Conservation (phyloP, 2,113 vertebrate species). For the Tiliqua scincoides region DNA sequence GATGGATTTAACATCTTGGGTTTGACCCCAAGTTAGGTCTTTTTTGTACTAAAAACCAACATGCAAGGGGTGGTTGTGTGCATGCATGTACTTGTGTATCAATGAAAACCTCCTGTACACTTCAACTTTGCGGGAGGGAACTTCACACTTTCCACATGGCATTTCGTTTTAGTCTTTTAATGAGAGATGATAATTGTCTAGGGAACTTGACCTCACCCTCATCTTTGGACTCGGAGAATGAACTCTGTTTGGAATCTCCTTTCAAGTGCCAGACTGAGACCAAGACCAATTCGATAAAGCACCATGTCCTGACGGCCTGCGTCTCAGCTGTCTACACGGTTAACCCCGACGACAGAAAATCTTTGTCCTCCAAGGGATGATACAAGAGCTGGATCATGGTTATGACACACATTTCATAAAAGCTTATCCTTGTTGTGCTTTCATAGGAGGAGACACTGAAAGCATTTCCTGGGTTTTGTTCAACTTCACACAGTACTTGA, state of each 20-base stretch:
- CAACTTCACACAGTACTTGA: background rate
- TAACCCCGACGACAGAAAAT: conserved; percentile 25
- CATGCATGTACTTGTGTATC: background rate
- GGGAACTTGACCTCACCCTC: conserved; percentile 61
- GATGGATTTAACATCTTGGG: too few species aligned
- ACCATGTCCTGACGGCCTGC: conserved; percentile 38
- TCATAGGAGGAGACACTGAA: conserved; percentile 17
- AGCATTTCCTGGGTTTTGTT: background rate
- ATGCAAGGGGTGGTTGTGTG: background rate
- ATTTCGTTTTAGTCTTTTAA: conserved; percentile 41
- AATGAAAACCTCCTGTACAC: background rate
- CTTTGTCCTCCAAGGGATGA: background rate
- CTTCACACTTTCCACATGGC: background rate
- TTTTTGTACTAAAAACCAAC: conserved; percentile 22
- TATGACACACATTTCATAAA: conserved; percentile 31
- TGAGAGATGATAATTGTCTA: conserved; percentile 31
- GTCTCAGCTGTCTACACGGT: conserved; percentile 59
- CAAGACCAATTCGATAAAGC: conserved; percentile 63
- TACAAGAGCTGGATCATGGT: background rate
- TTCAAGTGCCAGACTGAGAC: conserved; percentile 59
- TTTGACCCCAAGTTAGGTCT: background rate
- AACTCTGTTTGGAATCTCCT: conserved; percentile 59
- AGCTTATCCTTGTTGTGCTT: background rate
- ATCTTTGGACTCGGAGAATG: conserved; percentile 55
- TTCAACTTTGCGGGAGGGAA: background rate